Evolutionary conservation across 2,113 vertebrate genomes (phyloP), one percentile per base, ranked within the genome.

Genomic region (Lipophrys pholis): DNA sequence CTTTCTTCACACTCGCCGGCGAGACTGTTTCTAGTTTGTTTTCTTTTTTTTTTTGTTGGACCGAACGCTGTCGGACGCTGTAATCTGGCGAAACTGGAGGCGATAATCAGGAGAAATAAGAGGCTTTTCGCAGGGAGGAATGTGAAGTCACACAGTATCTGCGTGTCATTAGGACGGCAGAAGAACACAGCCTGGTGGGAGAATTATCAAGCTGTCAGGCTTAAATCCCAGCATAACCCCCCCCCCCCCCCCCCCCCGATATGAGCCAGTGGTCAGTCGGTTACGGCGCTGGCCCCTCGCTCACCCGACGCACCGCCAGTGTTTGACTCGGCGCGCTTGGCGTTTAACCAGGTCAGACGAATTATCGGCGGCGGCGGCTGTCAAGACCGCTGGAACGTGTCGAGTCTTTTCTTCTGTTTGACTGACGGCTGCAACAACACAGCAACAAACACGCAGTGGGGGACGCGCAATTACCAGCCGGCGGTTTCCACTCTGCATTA

Each of bases 151-250:
- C 21, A 43, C 74, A 74, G 69, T 39, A 15, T 43, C 40, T 57
- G 58, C 50, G 21, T 57, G 71, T 77, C 82, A 84, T 87, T 89
- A 86, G 73, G 74, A 80, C 64, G 36, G 65, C 80, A 56, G 53
- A 81, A 64, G 54, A 86, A 55, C 75, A 65, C 69, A 59, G 81
- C 86, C 80, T 76, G 82, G 72, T 53, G 68, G 53, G 61, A 42
- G 68, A 8, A 62, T 81, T 84, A 86, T 91, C 77, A 81, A 83
- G 84, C 84, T 90, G 90, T 91, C 83, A 60, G 51, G 80, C 77
- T 88, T 86, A 89, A 78, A 83, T 78, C 79, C 86, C 69, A 64
- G 38, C 4, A 4, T 30, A 30, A 30, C 21, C 72, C 73, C 65
- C 4, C 41, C 36, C 41, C 73, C 69, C 43, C 73, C 75, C 54